Evolutionary conservation across 2,888 invertebrate genomes (phyloP), one percentile per base, ranked within the genome.

Genomic region (Cantharis rustica): DNA sequence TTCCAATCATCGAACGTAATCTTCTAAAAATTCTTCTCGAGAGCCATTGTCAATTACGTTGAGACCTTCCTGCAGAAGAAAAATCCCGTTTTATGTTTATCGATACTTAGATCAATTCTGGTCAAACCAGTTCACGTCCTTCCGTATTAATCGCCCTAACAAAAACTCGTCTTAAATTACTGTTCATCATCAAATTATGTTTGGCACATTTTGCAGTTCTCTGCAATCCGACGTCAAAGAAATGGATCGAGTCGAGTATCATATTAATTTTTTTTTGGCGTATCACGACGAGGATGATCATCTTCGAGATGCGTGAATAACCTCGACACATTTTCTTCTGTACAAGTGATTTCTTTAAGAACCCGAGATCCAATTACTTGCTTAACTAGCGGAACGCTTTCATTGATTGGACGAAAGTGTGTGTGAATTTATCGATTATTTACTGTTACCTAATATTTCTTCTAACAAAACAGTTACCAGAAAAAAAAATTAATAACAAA

Each of bases 31-130:
- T 68, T 61, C 26, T 68, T 61, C 61, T 20, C 9, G 31, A 16
- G 64, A 68, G 66, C 47, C 64, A 66, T 61, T 68, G 31, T 27
- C 17, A 15, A 26, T 70, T 68, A 74, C 47, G 70, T 66, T 68
- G 47, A 47, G 47, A 47, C 47, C 68, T 31, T 64, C 74, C 23
- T 64, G 5, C 13, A 69, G 74, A 74, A 69, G 64, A 74, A 61
- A 74, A 70, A 27, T 74, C 69, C 74, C 74, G 74, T 74, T 74
- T 66, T 62, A 63, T 64, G 69, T 69, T 74, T 74, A 74, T 74
- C 74, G 74, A 70, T 74, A 62, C 68, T 73, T 73, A 73, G 73
- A 73, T 73, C 73, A 69, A 69, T 47, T 63, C 69, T 61, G 26
- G 23, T 47, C 26, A 70, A 74, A 74, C 74, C 74, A 69, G 74